Evolutionary conservation across 30 jellyfish, hydroid and myxozoan genomes (phyloP), one percentile per base, ranked within the genome.

Genomic region (Cassiopea xamachana): DNA sequence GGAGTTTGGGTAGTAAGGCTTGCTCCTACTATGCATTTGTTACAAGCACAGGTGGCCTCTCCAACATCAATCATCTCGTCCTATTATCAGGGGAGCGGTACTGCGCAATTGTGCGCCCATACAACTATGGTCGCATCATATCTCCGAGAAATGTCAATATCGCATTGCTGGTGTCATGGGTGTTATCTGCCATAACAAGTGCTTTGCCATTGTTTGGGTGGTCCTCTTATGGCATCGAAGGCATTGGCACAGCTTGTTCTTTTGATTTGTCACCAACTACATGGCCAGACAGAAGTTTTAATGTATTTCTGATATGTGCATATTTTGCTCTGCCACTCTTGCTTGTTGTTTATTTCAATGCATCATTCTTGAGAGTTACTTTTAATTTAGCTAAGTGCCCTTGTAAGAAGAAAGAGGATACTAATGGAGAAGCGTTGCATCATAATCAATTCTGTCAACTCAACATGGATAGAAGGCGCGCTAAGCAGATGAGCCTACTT

Each of bases 61-160:
- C 77, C n/a, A 69, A 72, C 81, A 81, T 81, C 10, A 60, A 81
- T 46, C 90, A 81, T 68, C 90, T 81, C 8, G 81, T 69, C n/a
- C 27, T 81, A 17, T 73, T 81, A 51, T 81, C 90, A 14, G 81
- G 73, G 14, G 90, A 81, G 17, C 77, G 90, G 14, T 81, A 0
- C 44, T 2, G 60, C 0, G 72, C 59, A 43, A 43, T 81, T 1
- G 90, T 61, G 2, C 18, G 61, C 61, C 90, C 90, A 13, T 81
- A 45, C 14, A 2, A 19, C 27, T 45, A 69, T 2, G 16, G 61
- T 1, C 62, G 43, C 1, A 2, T 81, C 69, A 60, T 68, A 7
- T 13, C 46, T 15, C 2, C 12, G 8, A 69, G 50, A 61, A 62
- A 43, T 1, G 43, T 81, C 2, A 81, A 64, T 8, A 18, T 51